Evolutionary conservation across 1,140 invertebrate genomes (phyloP).

Genomic region (Macrocentrus cingulum): DNA sequence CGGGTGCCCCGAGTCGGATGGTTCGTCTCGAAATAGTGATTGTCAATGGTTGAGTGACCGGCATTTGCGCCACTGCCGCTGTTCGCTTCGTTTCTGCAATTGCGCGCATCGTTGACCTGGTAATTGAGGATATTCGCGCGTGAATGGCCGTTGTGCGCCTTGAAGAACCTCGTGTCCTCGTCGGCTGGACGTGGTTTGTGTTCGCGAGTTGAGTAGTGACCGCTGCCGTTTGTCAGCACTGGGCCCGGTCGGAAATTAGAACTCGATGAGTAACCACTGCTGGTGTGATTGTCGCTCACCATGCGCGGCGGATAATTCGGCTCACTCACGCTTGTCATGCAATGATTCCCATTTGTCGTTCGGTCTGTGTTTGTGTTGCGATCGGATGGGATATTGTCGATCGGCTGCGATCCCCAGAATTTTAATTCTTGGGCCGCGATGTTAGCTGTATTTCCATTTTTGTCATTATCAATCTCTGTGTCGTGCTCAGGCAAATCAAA

Average conservation of each 20-base stretch:
- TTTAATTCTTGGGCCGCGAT: neutral
- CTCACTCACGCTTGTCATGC: conserved; percentile 10
- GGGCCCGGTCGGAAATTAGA: conserved; percentile 19
- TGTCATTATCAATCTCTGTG: conserved; percentile 33
- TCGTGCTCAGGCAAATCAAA: conserved; percentile 54
- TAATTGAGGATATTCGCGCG: too few relatives aligned
- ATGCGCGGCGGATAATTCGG: conserved; percentile 5
- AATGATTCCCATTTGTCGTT: conserved; percentile 26
- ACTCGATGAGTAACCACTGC: conserved; percentile 28
- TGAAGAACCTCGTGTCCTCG: too few relatives aligned
- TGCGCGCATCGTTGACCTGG: too few relatives aligned
- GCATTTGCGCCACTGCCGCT: too few relatives aligned
- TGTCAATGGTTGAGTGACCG: neutral
- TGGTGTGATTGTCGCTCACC: conserved; percentile 12
- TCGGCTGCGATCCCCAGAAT: conserved; percentile 6
- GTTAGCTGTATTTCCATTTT: conserved; percentile 22
- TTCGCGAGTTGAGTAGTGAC: neutral
- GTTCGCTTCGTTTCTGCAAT: too few relatives aligned
- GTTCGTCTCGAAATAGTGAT: conserved; percentile 18
- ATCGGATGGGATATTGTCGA: conserved; percentile 8
- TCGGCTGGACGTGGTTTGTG: too few relatives aligned
- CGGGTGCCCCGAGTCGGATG: conserved; percentile 45
- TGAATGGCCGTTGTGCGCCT: too few relatives aligned
- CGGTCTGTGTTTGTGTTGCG: neutral
- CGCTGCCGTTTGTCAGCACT: conserved; percentile 27